Evolutionary conservation across 2,888 invertebrate species (phyloP).

Genomic region (Taphrorychus bicolor): DNA sequence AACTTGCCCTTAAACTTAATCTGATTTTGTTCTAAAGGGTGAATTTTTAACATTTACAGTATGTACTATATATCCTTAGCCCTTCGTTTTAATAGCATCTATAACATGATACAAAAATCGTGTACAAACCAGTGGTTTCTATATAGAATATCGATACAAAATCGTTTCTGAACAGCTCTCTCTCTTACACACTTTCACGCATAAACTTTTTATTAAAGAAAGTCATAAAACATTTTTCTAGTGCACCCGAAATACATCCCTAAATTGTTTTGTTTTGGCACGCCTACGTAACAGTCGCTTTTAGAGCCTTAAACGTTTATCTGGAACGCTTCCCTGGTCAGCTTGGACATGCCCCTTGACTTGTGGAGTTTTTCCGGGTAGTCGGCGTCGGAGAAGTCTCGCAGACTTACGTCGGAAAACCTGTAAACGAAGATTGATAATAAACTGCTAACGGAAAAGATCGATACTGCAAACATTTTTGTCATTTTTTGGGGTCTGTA

Average conservation of each 20-base stretch:
- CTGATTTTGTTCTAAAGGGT: too few relatives aligned
- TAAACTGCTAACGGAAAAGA: too few relatives aligned
- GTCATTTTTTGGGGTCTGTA: too few relatives aligned
- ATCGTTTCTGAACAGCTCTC: too few relatives aligned
- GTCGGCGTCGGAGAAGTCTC: constrained; percentile 55
- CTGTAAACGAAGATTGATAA: constrained; percentile 60
- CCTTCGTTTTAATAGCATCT: neutral
- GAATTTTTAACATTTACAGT: too few relatives aligned
- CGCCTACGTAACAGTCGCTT: neutral
- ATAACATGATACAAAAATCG: constrained; percentile 21
- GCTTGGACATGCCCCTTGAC: constrained; percentile 58
- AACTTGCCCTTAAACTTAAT: too few relatives aligned
- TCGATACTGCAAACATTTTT: too few relatives aligned
- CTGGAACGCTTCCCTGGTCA: constrained; percentile 75
- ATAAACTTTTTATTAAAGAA: too few relatives aligned
- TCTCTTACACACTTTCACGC: too few relatives aligned
- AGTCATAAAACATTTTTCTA: neutral
- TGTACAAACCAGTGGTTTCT: constrained; percentile 26
- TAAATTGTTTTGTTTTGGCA: constrained; percentile 1
- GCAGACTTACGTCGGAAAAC: constrained; percentile 74
- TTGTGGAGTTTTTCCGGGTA: constrained; percentile 59
- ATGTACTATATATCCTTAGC: too few relatives aligned
- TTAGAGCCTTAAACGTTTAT: constrained; percentile 70
- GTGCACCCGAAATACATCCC: neutral
- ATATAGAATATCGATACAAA: constrained; percentile 17